These are phyloP conservation scores for Strigamia maritima DNA, from an alignment of 2,888 invertebrate species.

Conservation along the genomic window DNA sequence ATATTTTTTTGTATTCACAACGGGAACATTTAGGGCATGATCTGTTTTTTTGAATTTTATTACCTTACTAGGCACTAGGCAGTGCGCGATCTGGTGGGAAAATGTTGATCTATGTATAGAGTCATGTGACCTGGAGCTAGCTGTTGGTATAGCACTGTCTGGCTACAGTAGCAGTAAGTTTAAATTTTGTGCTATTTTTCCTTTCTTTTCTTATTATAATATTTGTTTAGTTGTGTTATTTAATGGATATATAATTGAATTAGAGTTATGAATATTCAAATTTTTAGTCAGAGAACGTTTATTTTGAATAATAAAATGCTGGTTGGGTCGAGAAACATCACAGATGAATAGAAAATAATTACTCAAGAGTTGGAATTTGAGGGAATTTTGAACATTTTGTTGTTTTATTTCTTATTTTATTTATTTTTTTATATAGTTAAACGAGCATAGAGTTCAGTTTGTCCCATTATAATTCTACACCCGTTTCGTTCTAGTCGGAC, in stretches of 20 bases:
- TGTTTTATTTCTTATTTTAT: no score
- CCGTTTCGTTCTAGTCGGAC: neutral
- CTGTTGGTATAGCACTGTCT: neutral
- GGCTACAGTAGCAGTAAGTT: neutral
- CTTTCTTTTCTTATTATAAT: no score
- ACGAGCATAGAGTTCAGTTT: neutral
- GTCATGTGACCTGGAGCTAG: neutral
- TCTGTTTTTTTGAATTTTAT: neutral
- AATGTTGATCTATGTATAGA: neutral
- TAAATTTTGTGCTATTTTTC: neutral
- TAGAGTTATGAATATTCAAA: no score
- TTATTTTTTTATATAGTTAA: neutral
- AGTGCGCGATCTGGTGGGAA: neutral
- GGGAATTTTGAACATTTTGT: neutral
- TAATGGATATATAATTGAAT: no score
- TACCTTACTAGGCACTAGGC: neutral
- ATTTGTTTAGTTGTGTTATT: neutral
- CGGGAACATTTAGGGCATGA: neutral
- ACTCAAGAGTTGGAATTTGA: neutral
- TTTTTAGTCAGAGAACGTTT: no score
- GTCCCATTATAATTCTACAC: constrained; percentile 2
- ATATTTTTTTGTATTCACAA: neutral
- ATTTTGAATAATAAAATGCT: no score
- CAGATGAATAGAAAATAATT: no score
- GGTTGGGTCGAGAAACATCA: no score